phyloP scores from a whole-genome alignment of 2,113 vertebrate species.

The Microtus ochrogaster region DNA sequence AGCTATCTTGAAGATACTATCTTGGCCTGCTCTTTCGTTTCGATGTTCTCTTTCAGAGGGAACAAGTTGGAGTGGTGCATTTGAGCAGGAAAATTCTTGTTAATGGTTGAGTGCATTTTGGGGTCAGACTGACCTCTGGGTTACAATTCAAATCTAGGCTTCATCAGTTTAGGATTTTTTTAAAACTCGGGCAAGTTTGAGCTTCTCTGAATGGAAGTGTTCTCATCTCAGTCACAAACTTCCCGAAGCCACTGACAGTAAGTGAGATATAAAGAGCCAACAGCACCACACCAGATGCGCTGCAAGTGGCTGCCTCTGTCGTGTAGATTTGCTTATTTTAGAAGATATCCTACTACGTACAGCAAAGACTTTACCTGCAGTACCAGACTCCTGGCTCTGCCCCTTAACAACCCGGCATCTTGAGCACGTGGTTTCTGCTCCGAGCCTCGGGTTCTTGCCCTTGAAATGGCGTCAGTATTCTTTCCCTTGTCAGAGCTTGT shows the following conservation, averaged over 20 bases:
- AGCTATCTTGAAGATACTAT: conserved; percentile 42
- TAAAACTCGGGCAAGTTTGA: background rate
- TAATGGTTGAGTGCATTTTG: background rate
- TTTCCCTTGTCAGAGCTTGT: background rate
- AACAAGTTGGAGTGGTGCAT: background rate
- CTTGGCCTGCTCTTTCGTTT: conserved; percentile 42
- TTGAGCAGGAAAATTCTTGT: background rate
- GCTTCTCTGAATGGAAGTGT: conserved; percentile 8
- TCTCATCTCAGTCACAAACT: background rate
- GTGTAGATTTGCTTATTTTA: background rate
- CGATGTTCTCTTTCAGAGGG: conserved; percentile 30
- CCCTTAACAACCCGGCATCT: rapidly evolving
- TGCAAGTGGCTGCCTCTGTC: background rate
- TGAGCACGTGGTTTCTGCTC: conserved; percentile 51
- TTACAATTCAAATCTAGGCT: conserved; percentile 52
- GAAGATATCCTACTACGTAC: background rate
- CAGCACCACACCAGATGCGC: background rate
- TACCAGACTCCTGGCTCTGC: background rate
- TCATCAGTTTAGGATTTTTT: background rate
- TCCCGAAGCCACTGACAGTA: background rate
- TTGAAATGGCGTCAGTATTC: background rate
- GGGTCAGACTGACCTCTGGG: conserved; percentile 36
- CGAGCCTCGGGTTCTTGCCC: conserved; percentile 47
- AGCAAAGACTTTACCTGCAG: background rate
- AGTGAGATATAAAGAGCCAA: background rate